Evolutionary conservation across 2,113 vertebrate genomes (phyloP).

Genomic region (Struthio camelus): DNA sequence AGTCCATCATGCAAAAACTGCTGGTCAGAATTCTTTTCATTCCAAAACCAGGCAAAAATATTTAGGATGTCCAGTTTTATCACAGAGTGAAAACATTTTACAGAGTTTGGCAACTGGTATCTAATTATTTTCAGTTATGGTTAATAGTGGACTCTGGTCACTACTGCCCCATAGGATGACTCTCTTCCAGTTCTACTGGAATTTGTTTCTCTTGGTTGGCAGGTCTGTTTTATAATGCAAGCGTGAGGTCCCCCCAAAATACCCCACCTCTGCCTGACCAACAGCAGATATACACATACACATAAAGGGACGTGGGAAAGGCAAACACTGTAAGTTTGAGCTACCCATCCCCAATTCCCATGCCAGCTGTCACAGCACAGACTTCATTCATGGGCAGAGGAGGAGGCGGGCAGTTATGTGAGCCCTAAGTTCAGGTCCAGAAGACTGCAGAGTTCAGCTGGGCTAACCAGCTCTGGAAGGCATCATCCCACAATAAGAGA

Average conservation of each 20-base stretch:
- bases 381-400: neutral
- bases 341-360: neutral
- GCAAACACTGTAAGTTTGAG: neutral
- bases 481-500: neutral
- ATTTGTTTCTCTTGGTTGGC: neutral
- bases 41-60: neutral
- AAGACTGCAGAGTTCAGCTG: neutral
- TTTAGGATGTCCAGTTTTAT: neutral
- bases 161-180: neutral
- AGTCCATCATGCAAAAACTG: neutral
- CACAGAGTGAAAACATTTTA: neutral
- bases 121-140: neutral
- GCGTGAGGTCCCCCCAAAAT: neutral
- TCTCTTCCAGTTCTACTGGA: neutral
- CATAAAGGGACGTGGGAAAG: neutral
- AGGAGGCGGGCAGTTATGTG: neutral
- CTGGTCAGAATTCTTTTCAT: neutral
- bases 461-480: neutral
- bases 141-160: neutral
- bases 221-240: neutral
- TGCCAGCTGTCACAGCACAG: neutral
- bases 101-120: neutral
- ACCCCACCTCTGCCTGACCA: accelerated
- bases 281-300: neutral
- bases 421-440: neutral